Base-by-base conservation (phyloP, 2,113 vertebrate genomes). In the Prunella fulvescens region DNA sequence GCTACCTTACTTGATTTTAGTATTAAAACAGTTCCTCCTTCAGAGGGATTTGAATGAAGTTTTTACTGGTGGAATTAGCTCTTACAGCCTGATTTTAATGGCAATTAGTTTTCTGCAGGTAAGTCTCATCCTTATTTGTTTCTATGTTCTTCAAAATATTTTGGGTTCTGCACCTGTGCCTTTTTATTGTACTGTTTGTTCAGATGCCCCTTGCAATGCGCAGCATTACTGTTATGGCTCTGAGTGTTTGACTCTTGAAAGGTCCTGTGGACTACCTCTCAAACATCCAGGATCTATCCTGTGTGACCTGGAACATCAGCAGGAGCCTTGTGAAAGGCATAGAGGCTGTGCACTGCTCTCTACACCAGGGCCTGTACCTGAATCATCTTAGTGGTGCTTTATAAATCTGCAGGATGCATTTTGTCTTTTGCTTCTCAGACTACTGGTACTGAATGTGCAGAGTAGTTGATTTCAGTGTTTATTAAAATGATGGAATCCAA, bases 101-200 rank as follows among this genome's bases (percentile, higher is more conserved):
- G 99, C 99, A 83, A 99, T 99, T 95, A 99, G 99, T 97, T 99
- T 99, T 93, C 97, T 99, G 72, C 99, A 99, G 99, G 99, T 99
- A 90, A 88, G 98, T 70, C 23, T 77, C 7, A 56, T 73, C 31
- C 45, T 22, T 77, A 4, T 54, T 92, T 90, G 7, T 65, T 84
- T 73, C 35, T 44, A 1, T 64, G 20, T 72, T 77, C 25, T 50
- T 80, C 5, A 45, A 69, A 82, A 37, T 72, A 26, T 35, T 42
- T 90, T 29, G 10, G 1, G 39, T 67, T 71, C 54, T 88, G 19
- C 81, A 42, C 4, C 51, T 65, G 5, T 8, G 39, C 19, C 14
- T 3, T 77, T 45, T 67, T 65, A 23, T 1, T 19, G 19, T 78
- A 23, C 13, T 51, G 12, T 73, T 94, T 45, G 12, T 80, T 91